These are phyloP conservation scores for Theropithecus gelada DNA, from an alignment of 2,113 vertebrate species.

Conservation along the genomic window DNA sequence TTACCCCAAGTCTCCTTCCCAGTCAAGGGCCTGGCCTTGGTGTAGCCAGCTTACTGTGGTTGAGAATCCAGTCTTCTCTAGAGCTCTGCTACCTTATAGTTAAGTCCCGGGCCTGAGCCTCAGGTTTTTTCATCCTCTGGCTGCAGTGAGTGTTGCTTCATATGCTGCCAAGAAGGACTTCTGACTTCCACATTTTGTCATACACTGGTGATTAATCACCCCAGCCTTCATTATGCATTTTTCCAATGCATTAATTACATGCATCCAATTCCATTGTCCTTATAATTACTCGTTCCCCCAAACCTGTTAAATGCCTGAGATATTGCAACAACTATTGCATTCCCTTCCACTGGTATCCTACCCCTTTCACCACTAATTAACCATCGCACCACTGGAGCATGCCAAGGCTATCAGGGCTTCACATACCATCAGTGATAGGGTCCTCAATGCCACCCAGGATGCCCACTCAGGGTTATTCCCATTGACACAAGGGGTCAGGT, in stretches of 20 bases:
- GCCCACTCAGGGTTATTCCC: not conserved
- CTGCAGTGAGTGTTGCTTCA: not conserved
- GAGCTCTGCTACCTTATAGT: not conserved
- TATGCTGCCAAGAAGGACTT: not conserved
- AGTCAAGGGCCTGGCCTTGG: not conserved
- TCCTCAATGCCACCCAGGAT: not conserved
- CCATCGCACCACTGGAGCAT: not conserved
- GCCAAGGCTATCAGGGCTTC: not conserved
- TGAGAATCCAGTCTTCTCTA: not conserved
- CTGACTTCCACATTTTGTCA: constrained; percentile 10
- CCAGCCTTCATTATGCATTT: constrained; percentile 14
- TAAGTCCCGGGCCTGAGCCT: not conserved
- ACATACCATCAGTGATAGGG: not conserved
- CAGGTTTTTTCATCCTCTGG: not conserved
- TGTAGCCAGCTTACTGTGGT: not conserved
- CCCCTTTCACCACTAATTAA: not conserved
- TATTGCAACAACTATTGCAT: not conserved
- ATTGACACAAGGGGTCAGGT: not conserved
- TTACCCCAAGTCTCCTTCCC: not conserved
- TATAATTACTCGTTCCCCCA: not conserved
- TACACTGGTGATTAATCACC: constrained; percentile 28
- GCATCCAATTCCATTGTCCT: not conserved
- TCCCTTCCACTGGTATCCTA: not conserved
- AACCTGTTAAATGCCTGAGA: not conserved
- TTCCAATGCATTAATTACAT: not conserved